These are phyloP conservation scores for Todiramphus saurophagus DNA, from an alignment of 2,113 vertebrate species.

Conservation along the genomic window DNA sequence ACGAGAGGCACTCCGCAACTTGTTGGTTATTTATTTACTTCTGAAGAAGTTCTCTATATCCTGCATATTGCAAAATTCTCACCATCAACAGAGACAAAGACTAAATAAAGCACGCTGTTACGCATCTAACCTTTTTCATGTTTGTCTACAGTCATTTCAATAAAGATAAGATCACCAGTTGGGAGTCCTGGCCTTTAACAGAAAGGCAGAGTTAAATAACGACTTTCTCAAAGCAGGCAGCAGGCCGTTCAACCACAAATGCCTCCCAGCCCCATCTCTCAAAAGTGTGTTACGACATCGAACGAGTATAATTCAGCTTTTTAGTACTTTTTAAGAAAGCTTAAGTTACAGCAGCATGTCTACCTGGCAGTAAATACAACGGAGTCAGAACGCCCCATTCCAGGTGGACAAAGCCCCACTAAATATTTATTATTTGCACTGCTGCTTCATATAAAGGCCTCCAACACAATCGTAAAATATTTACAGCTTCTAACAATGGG, in stretches of 20 bases:
- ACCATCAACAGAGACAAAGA: not conserved
- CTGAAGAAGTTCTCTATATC: not conserved
- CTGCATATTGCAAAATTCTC: not conserved
- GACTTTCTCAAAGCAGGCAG: not conserved
- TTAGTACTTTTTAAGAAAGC: not conserved
- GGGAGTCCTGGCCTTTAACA: not conserved
- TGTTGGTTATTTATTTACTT: not conserved
- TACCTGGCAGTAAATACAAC: not conserved
- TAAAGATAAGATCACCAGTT: not conserved
- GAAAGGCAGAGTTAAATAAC: not conserved
- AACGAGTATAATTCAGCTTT: not conserved
- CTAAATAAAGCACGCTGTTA: not conserved
- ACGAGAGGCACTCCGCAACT: not conserved
- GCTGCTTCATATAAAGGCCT: not conserved
- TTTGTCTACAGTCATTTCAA: not conserved
- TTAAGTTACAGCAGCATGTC: not conserved
- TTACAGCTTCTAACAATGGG: not conserved
- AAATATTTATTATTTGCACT: not conserved
- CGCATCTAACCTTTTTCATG: not conserved
- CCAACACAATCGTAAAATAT: not conserved
- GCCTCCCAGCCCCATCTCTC: not conserved
- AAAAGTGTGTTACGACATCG: accelerated
- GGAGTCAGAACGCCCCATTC: not conserved
- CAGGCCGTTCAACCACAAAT: accelerated
- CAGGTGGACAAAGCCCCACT: not conserved